Evolutionary conservation across 2,888 invertebrate genomes (phyloP), one percentile per base, ranked within the genome.

Genomic region (Entomobrya proxima): DNA sequence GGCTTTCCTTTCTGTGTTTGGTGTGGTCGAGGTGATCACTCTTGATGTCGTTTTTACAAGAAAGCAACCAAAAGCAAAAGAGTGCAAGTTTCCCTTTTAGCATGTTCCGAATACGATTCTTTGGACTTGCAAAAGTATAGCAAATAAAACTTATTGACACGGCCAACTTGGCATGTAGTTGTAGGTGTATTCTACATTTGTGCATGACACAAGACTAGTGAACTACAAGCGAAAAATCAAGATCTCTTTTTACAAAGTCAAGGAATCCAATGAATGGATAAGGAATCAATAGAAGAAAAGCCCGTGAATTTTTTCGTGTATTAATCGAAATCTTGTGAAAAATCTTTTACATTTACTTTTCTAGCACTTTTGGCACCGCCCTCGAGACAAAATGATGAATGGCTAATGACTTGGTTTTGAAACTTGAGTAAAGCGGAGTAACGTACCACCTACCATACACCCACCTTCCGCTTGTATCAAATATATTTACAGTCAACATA

Each of bases 341-440:
- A 18, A 18, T 18, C 37, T 35, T n/a, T 64, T 32, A 7, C 13
- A 30, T 64, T 35, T 35, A 27, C 50, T 74, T 50, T 50, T 13
- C 13, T 27, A 58, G 40, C 52, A 55, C 55, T 24, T 35, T 13
- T 21, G 76, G 76, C n/a, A 55, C 52, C 76, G 40, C 76, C 76
- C 40, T 37, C 13, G 58, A 58, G 58, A 55, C 76, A 76, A 76
- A 64, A 76, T 76, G 76, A 76, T 76, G 76, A 55, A 76, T 76
- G 37, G 55, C 44, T 76, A 76, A 76, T 76, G 64, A 35, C 64
- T 64, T 37, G 37, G 11, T 55, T 64, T 64, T 64, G 35, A 35
- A 64, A 64, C 35, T 37, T 64, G 64, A 64, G 37, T 18, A 9
- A 35, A 35, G 21, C 11, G 24, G 64, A 64, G 35, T 64, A 58